A percentile compares a stretch with the other conserved stretches of the same genome.
These are phyloP conservation scores for Drosophila bifasciata DNA, from an alignment of 1,140 invertebrate species.

Conservation along the genomic window DNA sequence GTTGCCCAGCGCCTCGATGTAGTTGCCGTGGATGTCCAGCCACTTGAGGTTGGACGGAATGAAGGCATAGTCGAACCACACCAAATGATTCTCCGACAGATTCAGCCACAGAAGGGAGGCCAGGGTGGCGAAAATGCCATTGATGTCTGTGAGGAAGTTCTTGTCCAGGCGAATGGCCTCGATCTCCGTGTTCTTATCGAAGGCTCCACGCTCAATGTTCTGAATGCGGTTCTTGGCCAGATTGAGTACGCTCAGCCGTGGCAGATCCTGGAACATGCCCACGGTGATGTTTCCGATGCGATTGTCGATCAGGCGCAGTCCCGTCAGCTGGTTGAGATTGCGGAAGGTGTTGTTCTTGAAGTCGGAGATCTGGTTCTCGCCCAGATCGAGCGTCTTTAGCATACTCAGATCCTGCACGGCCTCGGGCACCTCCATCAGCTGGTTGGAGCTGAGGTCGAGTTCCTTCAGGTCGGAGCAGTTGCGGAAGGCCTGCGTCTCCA, in stretches of 20 bases:
- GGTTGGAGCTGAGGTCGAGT: conserved; percentile 93
- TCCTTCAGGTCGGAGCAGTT: conserved; percentile 92
- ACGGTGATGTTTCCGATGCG: conserved; percentile 90
- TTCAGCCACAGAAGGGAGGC: conserved; percentile 92
- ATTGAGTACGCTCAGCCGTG: conserved; percentile 91
- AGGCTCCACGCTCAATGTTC: conserved; percentile 89
- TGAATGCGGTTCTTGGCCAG: conserved; percentile 92
- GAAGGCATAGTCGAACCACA: conserved; percentile 92
- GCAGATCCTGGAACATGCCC: conserved; percentile 89
- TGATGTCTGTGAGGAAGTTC: conserved; percentile 91
- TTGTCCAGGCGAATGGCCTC: conserved; percentile 92
- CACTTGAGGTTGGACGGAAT: conserved; percentile 91
- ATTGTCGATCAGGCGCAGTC: conserved; percentile 92
- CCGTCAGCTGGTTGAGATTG: conserved; percentile 90
- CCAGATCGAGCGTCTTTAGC: conserved; percentile 91
- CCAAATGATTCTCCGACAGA: conserved; percentile 92
- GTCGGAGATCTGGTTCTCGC: conserved; percentile 91
- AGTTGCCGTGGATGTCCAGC: conserved; percentile 93
- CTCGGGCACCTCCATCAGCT: conserved; percentile 89
- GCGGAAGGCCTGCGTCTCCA: conserved; percentile 91
- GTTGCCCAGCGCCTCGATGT: conserved; percentile 90
- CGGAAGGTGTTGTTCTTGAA: conserved; percentile 90
- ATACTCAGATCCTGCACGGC: conserved; percentile 90
- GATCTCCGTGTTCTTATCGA: conserved; percentile 89
- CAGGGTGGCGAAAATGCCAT: conserved; percentile 90